phyloP scores from a whole-genome alignment of 2,888 invertebrate genomes.

The Drosophila falleni region DNA sequence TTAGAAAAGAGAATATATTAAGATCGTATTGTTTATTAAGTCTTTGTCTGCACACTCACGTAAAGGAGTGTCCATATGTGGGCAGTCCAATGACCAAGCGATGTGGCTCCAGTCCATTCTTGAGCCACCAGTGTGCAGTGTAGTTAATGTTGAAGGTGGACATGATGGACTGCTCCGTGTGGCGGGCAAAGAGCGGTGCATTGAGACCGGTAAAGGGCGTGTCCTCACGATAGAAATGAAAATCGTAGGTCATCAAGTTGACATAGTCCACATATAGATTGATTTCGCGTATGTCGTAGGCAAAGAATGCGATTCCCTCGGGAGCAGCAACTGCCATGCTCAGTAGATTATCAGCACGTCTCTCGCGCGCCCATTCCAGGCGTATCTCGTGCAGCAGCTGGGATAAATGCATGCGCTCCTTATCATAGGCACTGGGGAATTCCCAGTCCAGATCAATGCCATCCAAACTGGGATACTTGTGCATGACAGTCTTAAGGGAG shows the following conservation, averaged over 20 bases:
- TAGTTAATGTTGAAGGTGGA: conserved; percentile 92
- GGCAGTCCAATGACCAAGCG: conserved; percentile 95
- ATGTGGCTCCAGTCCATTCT: conserved; percentile 90
- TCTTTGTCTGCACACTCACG: conserved; percentile 84
- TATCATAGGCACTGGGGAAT: conserved; percentile 89
- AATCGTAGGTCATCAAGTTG: conserved; percentile 97
- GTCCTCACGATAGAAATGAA: conserved; percentile 91
- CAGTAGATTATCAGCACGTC: conserved; percentile 87
- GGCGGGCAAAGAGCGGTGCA: conserved; percentile 90
- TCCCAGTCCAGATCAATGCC: conserved; percentile 92
- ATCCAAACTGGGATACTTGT: conserved; percentile 76
- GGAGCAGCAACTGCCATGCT: conserved; percentile 93
- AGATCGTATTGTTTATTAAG: too few relatives aligned
- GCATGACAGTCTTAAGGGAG: conserved; percentile 86
- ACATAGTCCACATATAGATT: conserved; percentile 93
- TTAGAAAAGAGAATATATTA: neutral
- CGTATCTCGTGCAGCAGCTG: conserved; percentile 91
- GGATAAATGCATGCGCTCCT: conserved; percentile 90
- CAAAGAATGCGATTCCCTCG: conserved; percentile 89
- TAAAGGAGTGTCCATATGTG: conserved; percentile 93
- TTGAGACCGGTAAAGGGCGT: conserved; percentile 95
- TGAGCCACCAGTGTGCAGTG: conserved; percentile 91
- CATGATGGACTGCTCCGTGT: conserved; percentile 88
- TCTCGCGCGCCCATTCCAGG: conserved; percentile 88
- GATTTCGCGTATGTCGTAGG: conserved; percentile 92